Conservation (phyloP, 2,113 vertebrate genomes). For the Hyla sarda region DNA sequence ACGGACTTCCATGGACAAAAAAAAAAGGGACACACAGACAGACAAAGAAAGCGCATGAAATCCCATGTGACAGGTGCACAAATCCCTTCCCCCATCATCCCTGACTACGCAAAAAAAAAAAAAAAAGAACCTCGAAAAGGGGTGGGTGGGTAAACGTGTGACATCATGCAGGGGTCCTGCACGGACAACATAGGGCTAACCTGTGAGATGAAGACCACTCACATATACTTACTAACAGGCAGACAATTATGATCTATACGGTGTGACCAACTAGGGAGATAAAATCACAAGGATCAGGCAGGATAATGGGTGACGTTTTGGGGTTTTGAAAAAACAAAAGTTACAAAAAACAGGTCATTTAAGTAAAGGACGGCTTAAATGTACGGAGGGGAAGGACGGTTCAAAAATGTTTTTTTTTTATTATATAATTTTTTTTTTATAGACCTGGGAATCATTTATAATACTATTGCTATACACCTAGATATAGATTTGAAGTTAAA, state of each 20-base stretch:
- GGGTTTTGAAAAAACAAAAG: neutral
- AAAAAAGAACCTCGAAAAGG: too few species aligned
- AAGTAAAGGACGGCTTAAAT: neutral
- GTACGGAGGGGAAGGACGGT: neutral
- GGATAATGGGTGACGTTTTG: neutral
- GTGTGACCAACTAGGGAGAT: constrained; percentile 52
- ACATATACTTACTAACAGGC: constrained; percentile 54
- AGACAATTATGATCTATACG: constrained; percentile 51
- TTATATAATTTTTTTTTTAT: neutral
- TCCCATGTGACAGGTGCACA: constrained; percentile 61
- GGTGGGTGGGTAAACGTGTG: neutral
- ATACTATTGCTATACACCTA: neutral
- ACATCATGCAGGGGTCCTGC: constrained; percentile 9
- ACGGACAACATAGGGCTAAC: neutral
- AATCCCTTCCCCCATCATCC: constrained; percentile 23
- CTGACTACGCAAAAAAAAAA: neutral
- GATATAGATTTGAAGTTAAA: neutral
- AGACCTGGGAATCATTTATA: neutral
- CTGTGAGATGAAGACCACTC: neutral
- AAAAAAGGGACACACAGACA: constrained; percentile 74
- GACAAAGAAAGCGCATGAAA: constrained; percentile 70
- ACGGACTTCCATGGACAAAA: constrained; percentile 86
- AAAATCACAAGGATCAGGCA: constrained; percentile 44
- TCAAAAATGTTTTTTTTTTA: neutral
- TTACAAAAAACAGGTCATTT: neutral